Conservation (phyloP, 2,113 vertebrate genomes). For the Acinonyx jubatus region DNA sequence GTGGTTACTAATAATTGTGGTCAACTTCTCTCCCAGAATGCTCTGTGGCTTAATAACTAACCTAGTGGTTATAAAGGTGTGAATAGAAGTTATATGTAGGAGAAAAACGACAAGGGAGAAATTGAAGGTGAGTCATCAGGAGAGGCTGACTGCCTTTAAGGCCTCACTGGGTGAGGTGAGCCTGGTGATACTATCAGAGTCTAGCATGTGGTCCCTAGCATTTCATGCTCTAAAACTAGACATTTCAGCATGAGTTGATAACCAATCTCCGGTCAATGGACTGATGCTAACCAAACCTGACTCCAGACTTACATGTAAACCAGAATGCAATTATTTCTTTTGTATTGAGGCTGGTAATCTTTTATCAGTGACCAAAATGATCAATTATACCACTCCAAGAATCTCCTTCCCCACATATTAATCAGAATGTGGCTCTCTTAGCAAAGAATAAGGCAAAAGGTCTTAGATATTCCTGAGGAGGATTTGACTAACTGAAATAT, state of each 20-base stretch:
- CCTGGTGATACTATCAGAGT: no score
- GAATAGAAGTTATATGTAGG: neutral
- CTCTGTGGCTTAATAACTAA: constrained; percentile 44
- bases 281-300: neutral
- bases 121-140: neutral
- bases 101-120: neutral
- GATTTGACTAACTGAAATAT: neutral
- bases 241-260: neutral
- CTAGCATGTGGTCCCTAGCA: neutral
- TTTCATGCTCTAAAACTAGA: neutral
- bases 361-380: neutral
- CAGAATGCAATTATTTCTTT: neutral
- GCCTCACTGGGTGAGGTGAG: neutral
- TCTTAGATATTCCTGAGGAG: neutral
- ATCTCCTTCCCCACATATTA: neutral
- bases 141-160: neutral
- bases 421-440: neutral
- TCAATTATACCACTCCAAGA: neutral
- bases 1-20: constrained; percentile 19
- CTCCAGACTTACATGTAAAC: neutral
- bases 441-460: neutral
- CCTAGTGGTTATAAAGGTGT: neutral
- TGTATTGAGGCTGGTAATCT: neutral
- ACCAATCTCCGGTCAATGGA: neutral
- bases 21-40: neutral